Conservation (phyloP, 2,797 vertebrate genomes). For the Myripristis jacobus region DNA sequence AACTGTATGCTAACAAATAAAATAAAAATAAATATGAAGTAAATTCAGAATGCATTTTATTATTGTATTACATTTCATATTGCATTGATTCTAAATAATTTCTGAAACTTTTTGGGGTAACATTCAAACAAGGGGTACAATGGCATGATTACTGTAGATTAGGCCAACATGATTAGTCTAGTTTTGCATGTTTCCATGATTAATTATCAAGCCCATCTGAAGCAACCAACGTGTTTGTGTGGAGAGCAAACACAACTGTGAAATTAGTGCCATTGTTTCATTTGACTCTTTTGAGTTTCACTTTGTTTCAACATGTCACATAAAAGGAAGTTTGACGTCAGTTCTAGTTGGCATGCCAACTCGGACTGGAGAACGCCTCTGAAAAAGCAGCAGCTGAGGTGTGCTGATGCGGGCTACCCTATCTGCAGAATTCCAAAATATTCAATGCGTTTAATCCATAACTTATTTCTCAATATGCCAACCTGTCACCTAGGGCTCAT, state of each 20-base stretch:
- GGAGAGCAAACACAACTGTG: background rate
- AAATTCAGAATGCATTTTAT: too few relatives aligned
- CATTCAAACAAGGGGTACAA: too few relatives aligned
- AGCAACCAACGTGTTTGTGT: background rate
- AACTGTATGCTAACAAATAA: too few relatives aligned
- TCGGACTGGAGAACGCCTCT: constrained; percentile 51
- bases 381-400: constrained; percentile 42
- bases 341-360: constrained; percentile 72
- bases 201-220: too few relatives aligned
- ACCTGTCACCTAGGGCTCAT: background rate
- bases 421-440: background rate
- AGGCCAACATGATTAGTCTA: too few relatives aligned
- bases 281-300: constrained; percentile 3
- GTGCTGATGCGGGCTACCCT: constrained; percentile 4
- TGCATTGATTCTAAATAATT: too few relatives aligned
- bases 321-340: constrained; percentile 70
- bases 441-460: background rate
- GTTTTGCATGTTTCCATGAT: too few relatives aligned
- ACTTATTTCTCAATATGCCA: background rate
- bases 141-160: too few relatives aligned
- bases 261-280: background rate
- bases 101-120: too few relatives aligned
- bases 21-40: too few relatives aligned
- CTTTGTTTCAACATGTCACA: constrained; percentile 29
- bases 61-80: too few relatives aligned